phyloP scores from a whole-genome alignment of 2,797 vertebrate genomes.

The Danio jaintianensis region DNA sequence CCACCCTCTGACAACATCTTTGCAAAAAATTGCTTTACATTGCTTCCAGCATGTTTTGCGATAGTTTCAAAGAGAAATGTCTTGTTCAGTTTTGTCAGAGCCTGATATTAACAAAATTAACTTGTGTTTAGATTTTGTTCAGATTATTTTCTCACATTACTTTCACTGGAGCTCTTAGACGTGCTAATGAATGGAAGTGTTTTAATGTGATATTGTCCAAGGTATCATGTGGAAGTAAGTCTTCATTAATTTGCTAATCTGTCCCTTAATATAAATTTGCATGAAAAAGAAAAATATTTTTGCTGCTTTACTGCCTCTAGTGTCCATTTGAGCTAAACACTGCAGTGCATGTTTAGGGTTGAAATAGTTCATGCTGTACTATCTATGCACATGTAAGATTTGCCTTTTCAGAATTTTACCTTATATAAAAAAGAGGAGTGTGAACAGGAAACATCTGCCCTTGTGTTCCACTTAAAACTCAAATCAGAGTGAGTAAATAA shows the following conservation, averaged over 20 bases:
- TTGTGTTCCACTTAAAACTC: not conserved
- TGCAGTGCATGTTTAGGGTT: too few relatives aligned
- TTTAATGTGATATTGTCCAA: too few relatives aligned
- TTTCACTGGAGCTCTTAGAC: not conserved
- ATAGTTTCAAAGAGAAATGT: not conserved
- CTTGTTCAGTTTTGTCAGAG: not conserved
- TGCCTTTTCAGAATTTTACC: constrained; percentile 24
- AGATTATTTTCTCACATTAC: not conserved
- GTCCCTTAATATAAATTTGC: too few relatives aligned
- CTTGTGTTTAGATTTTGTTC: not conserved
- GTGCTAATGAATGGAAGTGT: not conserved
- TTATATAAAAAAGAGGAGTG: not conserved
- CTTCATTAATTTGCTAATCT: too few relatives aligned
- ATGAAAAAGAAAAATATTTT: too few relatives aligned
- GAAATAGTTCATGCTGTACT: too few relatives aligned
- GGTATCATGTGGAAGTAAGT: too few relatives aligned
- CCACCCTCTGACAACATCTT: too few relatives aligned
- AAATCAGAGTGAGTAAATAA: not conserved
- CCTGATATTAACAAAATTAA: not conserved
- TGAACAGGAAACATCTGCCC: not conserved
- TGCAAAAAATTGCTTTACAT: too few relatives aligned
- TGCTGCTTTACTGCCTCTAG: too few relatives aligned
- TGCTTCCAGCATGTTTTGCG: too few relatives aligned
- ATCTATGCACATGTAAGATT: not conserved
- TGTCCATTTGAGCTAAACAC: too few relatives aligned